phyloP scores from a whole-genome alignment of 1,140 invertebrate species.

The Apis dorsata region DNA sequence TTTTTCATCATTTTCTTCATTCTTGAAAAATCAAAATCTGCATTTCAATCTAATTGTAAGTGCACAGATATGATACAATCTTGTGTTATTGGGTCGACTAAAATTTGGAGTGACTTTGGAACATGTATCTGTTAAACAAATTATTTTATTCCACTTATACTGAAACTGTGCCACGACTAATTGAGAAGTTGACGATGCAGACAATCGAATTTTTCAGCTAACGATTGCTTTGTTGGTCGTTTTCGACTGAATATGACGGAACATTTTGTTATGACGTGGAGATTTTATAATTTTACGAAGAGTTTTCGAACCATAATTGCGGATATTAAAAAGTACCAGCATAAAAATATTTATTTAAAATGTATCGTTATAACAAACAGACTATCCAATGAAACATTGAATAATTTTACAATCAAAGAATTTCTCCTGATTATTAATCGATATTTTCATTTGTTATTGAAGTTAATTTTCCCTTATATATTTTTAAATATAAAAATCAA shows the following conservation, averaged over 20 bases:
- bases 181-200: conserved; percentile 8
- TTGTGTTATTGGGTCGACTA: background rate
- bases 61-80: background rate
- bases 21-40: background rate
- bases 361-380: background rate
- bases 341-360: background rate
- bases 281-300: conserved; percentile 30
- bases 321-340: background rate
- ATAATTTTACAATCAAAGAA: background rate
- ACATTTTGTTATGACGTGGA: conserved; percentile 24
- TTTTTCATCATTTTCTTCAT: too few species aligned
- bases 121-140: conserved; percentile 15
- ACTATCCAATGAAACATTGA: background rate
- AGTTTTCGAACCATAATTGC: background rate
- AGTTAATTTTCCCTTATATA: too few species aligned
- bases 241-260: conserved; percentile 19
- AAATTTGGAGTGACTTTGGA: background rate
- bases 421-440: background rate
- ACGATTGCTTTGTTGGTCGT: conserved; percentile 26
- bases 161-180: conserved; percentile 11
- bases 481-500: background rate
- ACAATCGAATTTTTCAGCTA: conserved; percentile 38
- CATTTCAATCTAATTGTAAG: background rate
- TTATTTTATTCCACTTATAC: conserved; percentile 4
- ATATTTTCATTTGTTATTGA: background rate